Base-by-base conservation (phyloP, 2,113 vertebrate species). In the Aphelocoma coerulescens region DNA sequence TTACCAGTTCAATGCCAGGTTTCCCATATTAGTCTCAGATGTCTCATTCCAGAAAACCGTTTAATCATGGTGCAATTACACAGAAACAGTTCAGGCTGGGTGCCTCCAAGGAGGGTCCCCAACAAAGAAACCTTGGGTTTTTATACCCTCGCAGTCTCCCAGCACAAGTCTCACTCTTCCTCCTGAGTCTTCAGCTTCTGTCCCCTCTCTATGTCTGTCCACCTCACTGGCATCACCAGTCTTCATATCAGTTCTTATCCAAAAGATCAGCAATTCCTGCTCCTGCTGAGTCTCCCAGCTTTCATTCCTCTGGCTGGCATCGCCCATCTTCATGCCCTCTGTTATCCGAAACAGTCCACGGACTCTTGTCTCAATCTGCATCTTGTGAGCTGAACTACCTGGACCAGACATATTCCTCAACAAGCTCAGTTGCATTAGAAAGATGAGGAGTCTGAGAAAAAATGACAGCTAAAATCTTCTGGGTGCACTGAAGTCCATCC, bases 91-190 rank as follows among this genome's bases (percentile, higher is more conserved):
- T 39, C 46, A 23, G 22, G 9, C 33, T 69, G 2, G 1, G 13
- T 61, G 33, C 2, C 27, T 24, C 48, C 27, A 44, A 61, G 39
- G 18, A 69, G 2, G 10, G 22, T 12, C 3, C 6, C 6, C 10
- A 33, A 4, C 11, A 61, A 27, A 43, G 16, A 32, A 61, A 22
- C 20, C 10, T 32, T 59, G 35, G 44, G 7, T 6, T 76, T 76
- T 68, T 32, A 22, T 10, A 32, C 17, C 21, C 14, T 44, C 33
- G 28, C 18, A 46, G 22, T 28, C 33, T 69, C 46, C 63, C 15
- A 35, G 62, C 0, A 0, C 17, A 37, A 30, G 10, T 54, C 18
- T 46, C 0, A 0, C 8, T 14, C 55, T 77, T 28, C 10, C 18
- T 37, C 27, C 27, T 19, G 33, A 69, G 46, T 52, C 27, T 69